A percentile compares a stretch with the other conserved stretches of the same genome.
Evolutionary conservation across 2,888 invertebrate species (phyloP).

Genomic region (Stictocephala bisonia): DNA sequence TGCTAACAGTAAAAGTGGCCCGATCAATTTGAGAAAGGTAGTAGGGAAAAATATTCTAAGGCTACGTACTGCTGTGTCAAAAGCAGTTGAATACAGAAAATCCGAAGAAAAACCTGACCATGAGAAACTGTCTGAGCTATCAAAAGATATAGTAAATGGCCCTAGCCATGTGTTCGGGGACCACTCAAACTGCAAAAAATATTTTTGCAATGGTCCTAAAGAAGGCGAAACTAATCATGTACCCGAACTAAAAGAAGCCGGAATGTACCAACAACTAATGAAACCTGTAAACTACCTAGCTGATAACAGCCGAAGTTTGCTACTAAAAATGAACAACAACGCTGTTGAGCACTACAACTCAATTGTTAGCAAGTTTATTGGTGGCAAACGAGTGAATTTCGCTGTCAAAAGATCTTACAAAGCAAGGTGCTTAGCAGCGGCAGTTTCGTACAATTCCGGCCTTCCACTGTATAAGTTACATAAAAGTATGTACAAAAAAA

Average conservation of each 20-base stretch:
- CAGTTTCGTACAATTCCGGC: constrained; percentile 59
- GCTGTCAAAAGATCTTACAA: constrained; percentile 59
- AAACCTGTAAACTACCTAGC: constrained; percentile 5
- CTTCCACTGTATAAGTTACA: constrained; percentile 39
- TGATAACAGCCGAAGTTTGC: constrained; percentile 51
- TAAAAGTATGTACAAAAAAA: not conserved
- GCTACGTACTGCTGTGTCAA: constrained; percentile 12
- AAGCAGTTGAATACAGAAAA: constrained; percentile 37
- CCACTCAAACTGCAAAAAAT: constrained; percentile 55
- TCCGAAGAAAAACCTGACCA: not conserved
- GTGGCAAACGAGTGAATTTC: constrained; percentile 62
- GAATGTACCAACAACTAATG: constrained; percentile 36
- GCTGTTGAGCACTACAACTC: constrained; percentile 60
- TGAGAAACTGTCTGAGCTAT: not conserved
- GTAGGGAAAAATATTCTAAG: not conserved
- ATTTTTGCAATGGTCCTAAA: constrained; percentile 50
- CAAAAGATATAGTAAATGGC: constrained; percentile 49
- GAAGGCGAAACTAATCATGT: constrained; percentile 37
- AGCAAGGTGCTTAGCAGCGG: constrained; percentile 60
- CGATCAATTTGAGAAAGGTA: constrained; percentile 6
- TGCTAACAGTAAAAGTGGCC: constrained; percentile 8
- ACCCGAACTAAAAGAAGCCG: constrained; percentile 5
- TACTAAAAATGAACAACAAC: constrained; percentile 59
- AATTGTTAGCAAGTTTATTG: constrained; percentile 60
- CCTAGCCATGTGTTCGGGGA: constrained; percentile 59